These are phyloP conservation scores for Rhynchomys soricoides DNA, from an alignment of 2,113 vertebrate genomes.

Conservation along the genomic window DNA sequence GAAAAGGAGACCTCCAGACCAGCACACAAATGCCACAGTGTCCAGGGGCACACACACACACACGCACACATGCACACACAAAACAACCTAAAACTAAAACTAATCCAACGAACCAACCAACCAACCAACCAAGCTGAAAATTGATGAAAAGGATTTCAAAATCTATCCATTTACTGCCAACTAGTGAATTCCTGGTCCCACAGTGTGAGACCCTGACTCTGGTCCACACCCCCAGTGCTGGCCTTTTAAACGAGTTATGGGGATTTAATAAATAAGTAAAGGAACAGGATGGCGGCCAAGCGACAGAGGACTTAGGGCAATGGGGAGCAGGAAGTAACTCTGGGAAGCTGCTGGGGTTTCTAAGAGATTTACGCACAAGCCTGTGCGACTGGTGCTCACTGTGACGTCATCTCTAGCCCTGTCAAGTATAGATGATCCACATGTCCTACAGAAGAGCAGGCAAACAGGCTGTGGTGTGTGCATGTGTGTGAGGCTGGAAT, in stretches of 20 bases:
- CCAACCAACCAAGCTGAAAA: neutral
- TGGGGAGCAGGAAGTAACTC: neutral
- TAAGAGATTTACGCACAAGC: neutral
- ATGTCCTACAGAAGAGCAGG: neutral
- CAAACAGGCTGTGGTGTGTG: neutral
- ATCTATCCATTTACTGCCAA: neutral
- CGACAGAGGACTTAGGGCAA: neutral
- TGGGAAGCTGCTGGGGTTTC: neutral
- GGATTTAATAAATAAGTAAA: neutral
- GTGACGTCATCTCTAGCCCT: neutral
- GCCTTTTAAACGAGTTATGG: too few relatives aligned
- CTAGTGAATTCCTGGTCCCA: neutral
- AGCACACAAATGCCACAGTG: neutral
- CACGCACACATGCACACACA: neutral
- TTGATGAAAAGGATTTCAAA: neutral
- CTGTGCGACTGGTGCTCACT: neutral
- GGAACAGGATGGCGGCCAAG: neutral
- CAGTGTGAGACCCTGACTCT: neutral
- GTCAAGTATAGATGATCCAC: neutral
- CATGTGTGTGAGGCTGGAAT: neutral
- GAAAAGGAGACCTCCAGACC: neutral
- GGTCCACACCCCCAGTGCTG: neutral
- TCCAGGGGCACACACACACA: neutral
- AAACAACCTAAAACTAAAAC: neutral
- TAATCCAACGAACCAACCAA: neutral